Evolutionary conservation across 2,113 vertebrate genomes (phyloP).

Genomic region (Microtus ochrogaster): DNA sequence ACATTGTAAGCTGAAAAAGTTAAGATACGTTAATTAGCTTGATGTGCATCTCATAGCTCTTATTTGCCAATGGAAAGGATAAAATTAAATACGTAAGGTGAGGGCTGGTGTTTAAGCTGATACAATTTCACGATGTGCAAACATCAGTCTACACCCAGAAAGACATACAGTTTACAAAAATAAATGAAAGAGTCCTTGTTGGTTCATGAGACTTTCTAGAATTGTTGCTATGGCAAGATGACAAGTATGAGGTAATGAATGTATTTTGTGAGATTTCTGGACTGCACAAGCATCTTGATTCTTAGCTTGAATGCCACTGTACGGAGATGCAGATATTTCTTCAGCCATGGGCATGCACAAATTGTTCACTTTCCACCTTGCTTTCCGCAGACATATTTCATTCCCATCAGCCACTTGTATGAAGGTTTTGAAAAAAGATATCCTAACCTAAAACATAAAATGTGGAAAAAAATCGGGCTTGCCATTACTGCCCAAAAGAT

Average conservation of each 20-base stretch:
- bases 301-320: constrained; percentile 28
- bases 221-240: background rate
- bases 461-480: constrained; percentile 83
- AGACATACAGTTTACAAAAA: background rate
- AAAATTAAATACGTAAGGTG: background rate
- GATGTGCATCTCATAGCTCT: background rate
- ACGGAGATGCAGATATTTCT: background rate
- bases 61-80: background rate
- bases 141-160: background rate
- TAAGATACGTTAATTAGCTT: background rate
- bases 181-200: background rate
- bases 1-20: background rate
- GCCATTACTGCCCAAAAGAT: constrained; percentile 79
- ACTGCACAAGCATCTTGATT: constrained; percentile 9
- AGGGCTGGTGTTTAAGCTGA: background rate
- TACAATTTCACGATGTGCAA: background rate
- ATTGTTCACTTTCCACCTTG: constrained; percentile 29
- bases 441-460: constrained; percentile 81
- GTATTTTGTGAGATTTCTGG: constrained; percentile 6
- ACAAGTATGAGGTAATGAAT: background rate
- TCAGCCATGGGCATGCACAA: background rate
- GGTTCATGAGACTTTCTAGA: background rate
- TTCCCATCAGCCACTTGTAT: constrained; percentile 77
- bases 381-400: constrained; percentile 82
- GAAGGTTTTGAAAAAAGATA: constrained; percentile 77